Percentiles rank a stretch among this genome's conserved stretches.
Conservation (phyloP, 2,113 vertebrate genomes). For the Embiotoca jacksoni region DNA sequence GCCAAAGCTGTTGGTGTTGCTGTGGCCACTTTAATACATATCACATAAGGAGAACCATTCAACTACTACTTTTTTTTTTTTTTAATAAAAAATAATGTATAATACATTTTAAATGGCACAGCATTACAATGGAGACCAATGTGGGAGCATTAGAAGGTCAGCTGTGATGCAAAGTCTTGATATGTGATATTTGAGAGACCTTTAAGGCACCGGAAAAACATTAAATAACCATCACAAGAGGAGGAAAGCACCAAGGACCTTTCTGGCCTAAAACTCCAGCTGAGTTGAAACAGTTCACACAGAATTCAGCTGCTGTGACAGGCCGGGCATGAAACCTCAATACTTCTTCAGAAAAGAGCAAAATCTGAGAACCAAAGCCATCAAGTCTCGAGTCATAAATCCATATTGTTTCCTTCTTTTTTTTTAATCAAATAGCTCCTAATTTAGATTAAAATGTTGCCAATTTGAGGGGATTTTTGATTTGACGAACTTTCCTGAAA, state of each 20-base stretch:
- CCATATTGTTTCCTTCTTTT: background rate
- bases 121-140: constrained; percentile 44
- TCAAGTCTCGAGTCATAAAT: background rate
- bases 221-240: constrained; percentile 53
- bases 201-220: constrained; percentile 59
- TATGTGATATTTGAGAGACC: constrained; percentile 78
- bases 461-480: background rate
- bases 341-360: background rate
- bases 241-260: constrained; percentile 40
- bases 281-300: constrained; percentile 16
- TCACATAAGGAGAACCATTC: constrained; percentile 56
- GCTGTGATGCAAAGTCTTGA: constrained; percentile 69
- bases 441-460: too few relatives aligned
- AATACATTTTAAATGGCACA: constrained; percentile 69
- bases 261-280: constrained; percentile 18
- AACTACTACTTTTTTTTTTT: constrained; percentile 48
- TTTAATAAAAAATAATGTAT: constrained; percentile 55
- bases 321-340: background rate
- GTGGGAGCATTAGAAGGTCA: constrained; percentile 73
- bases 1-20: constrained; percentile 58
- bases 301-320: constrained; percentile 25
- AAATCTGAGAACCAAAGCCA: background rate
- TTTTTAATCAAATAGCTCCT: background rate
- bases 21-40: constrained; percentile 60
- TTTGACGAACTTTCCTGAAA: background rate